Conservation (phyloP, 2,113 vertebrate species). For the Chrysemys picta region DNA sequence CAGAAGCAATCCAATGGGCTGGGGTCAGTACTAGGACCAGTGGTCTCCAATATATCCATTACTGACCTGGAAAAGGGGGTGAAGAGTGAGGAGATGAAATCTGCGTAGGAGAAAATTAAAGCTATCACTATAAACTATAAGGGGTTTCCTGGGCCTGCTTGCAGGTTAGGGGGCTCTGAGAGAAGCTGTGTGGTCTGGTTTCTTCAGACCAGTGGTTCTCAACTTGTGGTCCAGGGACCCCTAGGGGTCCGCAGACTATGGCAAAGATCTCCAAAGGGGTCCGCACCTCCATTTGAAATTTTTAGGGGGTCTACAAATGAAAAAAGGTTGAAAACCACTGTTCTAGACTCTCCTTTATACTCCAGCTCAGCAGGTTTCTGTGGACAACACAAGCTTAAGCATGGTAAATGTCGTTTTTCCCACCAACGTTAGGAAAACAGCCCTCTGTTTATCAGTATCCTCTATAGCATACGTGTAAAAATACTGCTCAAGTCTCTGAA, state of each 20-base stretch:
- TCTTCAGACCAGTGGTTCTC: neutral
- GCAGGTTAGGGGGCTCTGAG: neutral
- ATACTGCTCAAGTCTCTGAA: neutral
- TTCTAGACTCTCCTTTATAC: too few relatives aligned
- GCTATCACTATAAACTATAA: too few relatives aligned
- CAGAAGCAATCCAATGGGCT: neutral
- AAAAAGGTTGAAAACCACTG: neutral
- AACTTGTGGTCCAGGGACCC: neutral
- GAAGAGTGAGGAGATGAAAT: neutral
- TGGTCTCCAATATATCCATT: neutral
- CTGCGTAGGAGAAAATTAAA: neutral
- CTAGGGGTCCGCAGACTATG: neutral
- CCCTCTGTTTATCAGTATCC: neutral
- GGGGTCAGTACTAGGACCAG: rapidly evolving
- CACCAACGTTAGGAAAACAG: neutral
- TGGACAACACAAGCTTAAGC: neutral
- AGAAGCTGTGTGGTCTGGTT: neutral
- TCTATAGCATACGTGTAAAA: neutral
- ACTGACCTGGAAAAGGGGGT: neutral
- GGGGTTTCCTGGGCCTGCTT: neutral
- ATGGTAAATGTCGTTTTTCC: neutral
- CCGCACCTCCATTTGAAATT: neutral
- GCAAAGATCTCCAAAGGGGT: neutral
- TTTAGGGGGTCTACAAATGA: neutral
- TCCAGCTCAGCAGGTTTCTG: neutral